A percentile compares a stretch with the other conserved stretches of the same genome.
Evolutionary conservation across 2,113 vertebrate genomes (phyloP).

Genomic region (Neodon shergylaensis): DNA sequence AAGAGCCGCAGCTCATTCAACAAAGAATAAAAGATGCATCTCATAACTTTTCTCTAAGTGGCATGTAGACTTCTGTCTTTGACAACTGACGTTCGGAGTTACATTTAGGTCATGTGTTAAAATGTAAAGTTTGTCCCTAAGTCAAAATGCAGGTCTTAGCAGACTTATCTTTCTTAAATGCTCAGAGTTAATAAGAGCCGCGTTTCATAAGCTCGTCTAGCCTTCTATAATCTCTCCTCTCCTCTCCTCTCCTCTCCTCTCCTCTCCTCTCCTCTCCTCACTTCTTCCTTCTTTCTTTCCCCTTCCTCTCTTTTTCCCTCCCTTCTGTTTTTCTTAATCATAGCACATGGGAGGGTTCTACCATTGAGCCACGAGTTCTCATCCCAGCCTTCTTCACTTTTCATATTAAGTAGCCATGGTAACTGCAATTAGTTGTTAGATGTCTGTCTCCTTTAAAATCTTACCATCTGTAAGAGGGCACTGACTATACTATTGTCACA

Average conservation of each 20-base stretch:
- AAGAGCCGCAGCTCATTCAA: not conserved
- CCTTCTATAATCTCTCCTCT: not conserved
- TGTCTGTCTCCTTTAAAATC: not conserved
- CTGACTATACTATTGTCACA: not conserved
- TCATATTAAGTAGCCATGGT: not conserved
- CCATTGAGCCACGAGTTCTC: no score
- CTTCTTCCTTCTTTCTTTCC: not conserved
- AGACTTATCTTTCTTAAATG: not conserved
- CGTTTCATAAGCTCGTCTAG: not conserved
- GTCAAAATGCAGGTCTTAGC: conserved; percentile 16
- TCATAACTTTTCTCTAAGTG: not conserved
- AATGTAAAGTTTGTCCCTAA: not conserved
- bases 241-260: rapidly evolving
- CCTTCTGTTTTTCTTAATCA: not conserved
- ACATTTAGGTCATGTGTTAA: conserved; percentile 25
- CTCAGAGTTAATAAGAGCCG: not conserved
- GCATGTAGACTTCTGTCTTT: conserved; percentile 23
- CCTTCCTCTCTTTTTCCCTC: not conserved
- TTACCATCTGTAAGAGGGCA: not conserved
- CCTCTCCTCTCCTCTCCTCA: not conserved
- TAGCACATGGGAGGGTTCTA: not conserved
- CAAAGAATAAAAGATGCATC: conserved; percentile 20
- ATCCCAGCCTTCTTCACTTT: not conserved
- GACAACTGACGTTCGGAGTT: conserved; percentile 16
- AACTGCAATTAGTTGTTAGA: not conserved